A percentile compares a stretch with the other conserved stretches of the same genome.
These are phyloP conservation scores for Penaeus chinensis DNA, from an alignment of 1,140 invertebrate species.

Conservation along the genomic window DNA sequence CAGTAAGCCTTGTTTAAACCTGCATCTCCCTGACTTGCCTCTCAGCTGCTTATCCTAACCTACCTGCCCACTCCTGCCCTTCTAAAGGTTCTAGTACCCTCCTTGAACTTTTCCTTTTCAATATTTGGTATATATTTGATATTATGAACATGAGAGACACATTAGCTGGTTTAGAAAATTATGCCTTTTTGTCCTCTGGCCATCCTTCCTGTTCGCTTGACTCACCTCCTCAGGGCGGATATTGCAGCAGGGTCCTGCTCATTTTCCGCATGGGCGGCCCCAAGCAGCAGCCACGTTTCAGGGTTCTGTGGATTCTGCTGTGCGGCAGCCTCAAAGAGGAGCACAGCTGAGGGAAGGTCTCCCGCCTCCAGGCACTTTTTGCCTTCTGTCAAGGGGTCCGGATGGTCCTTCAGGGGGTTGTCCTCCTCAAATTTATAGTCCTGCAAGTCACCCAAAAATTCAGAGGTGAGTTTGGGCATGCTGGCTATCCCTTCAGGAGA, in stretches of 20 bases:
- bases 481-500: too few species aligned
- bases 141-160: too few species aligned
- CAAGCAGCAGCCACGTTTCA: slow-evolving; percentile 85
- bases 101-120: too few species aligned
- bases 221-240: slow-evolving; percentile 70
- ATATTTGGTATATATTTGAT: too few species aligned
- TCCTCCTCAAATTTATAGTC: slow-evolving; percentile 87
- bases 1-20: too few species aligned
- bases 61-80: too few species aligned
- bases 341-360: slow-evolving; percentile 93
- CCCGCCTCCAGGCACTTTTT: slow-evolving; percentile 84
- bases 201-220: background rate
- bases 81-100: too few species aligned
- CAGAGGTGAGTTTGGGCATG: too few species aligned
- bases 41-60: too few species aligned
- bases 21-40: too few species aligned
- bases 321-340: slow-evolving; percentile 96
- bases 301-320: slow-evolving; percentile 84
- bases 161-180: too few species aligned
- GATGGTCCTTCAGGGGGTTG: slow-evolving; percentile 85
- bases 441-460: slow-evolving; percentile 70
- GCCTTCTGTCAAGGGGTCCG: slow-evolving; percentile 88
- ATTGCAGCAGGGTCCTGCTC: slow-evolving; percentile 76
- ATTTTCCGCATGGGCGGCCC: slow-evolving; percentile 93
- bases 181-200: too few species aligned